These are phyloP conservation scores for Philantomba maxwellii DNA, from an alignment of 2,113 vertebrate genomes.

Conservation along the genomic window DNA sequence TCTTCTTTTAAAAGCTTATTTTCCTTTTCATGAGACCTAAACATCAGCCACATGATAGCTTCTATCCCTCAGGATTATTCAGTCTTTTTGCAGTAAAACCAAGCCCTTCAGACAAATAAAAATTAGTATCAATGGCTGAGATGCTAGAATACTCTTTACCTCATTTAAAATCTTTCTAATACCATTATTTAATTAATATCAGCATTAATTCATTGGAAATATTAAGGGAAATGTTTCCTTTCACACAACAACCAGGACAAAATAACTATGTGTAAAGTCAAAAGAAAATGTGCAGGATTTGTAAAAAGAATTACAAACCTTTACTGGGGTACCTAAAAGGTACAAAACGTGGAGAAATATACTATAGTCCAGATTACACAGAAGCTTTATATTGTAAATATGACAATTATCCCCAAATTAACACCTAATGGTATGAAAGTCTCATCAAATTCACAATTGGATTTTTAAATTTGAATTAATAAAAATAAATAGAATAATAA, in stretches of 20 bases:
- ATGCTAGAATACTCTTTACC: not conserved
- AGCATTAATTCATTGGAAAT: not conserved
- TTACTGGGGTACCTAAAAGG: not conserved
- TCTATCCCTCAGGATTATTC: not conserved
- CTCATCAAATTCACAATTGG: not conserved
- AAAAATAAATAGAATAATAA: not conserved
- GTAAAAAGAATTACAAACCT: not conserved
- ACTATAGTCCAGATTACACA: not conserved
- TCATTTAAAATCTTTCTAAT: not conserved
- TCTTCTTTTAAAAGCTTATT: not conserved
- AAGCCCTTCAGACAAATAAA: not conserved
- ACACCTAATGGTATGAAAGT: not conserved
- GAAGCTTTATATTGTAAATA: not conserved
- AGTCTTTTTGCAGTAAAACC: not conserved
- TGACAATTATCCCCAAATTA: not conserved
- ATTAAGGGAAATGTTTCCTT: not conserved
- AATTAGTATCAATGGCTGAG: not conserved
- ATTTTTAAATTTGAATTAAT: not conserved
- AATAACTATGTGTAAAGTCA: not conserved
- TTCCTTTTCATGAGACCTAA: not conserved
- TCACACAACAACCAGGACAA: not conserved
- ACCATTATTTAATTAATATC: not conserved
- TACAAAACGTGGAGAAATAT: not conserved
- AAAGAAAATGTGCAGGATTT: not conserved
- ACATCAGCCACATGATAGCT: not conserved